Evolutionary conservation across 2,797 vertebrate species (phyloP).

Genomic region (Crossoptilon crossoptilon): DNA sequence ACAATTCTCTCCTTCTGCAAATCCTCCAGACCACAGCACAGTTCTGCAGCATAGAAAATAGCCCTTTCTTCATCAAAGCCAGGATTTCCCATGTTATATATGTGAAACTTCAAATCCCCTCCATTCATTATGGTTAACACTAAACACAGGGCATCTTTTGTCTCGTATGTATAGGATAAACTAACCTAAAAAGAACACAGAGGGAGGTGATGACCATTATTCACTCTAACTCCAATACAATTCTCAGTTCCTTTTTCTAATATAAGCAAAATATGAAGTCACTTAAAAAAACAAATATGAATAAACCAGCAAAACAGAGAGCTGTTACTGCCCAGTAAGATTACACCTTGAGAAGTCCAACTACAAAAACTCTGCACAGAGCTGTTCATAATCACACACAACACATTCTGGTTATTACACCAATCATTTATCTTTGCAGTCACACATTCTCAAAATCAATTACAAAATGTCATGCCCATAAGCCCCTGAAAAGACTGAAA

Average conservation of each 20-base stretch:
- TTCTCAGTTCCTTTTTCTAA: not conserved
- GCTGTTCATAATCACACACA: not conserved
- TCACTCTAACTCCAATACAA: not conserved
- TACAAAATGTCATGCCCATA: not conserved
- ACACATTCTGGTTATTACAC: not conserved
- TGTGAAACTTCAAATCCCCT: slow-evolving; percentile 94
- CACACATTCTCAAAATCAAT: not conserved
- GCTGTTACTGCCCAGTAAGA: not conserved
- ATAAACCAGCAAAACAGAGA: not conserved
- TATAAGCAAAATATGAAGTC: not conserved
- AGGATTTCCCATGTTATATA: slow-evolving; percentile 92
- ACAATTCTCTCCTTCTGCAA: slow-evolving; percentile 92
- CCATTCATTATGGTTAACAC: slow-evolving; percentile 96
- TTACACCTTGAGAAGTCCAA: not conserved
- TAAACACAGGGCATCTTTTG: slow-evolving; percentile 91
- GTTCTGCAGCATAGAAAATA: slow-evolving; percentile 94
- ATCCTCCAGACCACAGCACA: slow-evolving; percentile 93
- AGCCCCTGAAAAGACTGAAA: not conserved
- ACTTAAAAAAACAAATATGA: not conserved
- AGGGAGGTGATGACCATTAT: not conserved
- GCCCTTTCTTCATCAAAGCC: slow-evolving; percentile 93
- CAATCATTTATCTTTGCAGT: not conserved
- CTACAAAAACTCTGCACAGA: not conserved
- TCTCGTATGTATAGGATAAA: slow-evolving; percentile 93
- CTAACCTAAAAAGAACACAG: slow-evolving; percentile 84